These are phyloP conservation scores for Clarias laeviceps DNA, from an alignment of 2,797 vertebrate species.

Conservation along the genomic window DNA sequence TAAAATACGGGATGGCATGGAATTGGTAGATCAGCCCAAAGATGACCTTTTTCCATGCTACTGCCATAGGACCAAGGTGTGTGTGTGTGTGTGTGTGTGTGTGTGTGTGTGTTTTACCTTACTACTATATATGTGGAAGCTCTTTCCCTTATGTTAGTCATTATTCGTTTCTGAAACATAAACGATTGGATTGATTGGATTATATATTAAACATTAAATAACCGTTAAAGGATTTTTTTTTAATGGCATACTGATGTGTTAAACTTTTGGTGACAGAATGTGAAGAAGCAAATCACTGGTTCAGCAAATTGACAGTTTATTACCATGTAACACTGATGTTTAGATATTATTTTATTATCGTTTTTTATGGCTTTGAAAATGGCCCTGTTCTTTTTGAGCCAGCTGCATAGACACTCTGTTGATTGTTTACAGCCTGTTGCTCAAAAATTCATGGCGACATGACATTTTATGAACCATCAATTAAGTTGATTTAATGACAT, in stretches of 20 bases:
- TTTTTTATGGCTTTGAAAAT: slow-evolving; percentile 19
- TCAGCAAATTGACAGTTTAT: background rate
- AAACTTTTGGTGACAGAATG: too few species aligned
- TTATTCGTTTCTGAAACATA: background rate
- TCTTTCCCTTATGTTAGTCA: background rate
- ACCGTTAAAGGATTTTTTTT: background rate
- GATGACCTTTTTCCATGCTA: slow-evolving; percentile 93
- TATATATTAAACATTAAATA: background rate
- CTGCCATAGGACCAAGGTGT: slow-evolving; percentile 83
- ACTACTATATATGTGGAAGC: background rate
- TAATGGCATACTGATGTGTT: background rate
- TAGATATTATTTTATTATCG: slow-evolving; percentile 2
- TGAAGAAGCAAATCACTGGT: background rate
- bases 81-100: slow-evolving; percentile 17
- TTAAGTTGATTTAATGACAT: background rate
- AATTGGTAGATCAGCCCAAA: slow-evolving; percentile 83
- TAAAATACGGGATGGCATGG: slow-evolving; percentile 87
- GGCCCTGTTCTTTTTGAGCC: background rate
- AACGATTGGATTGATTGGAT: background rate
- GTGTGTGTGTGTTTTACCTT: background rate
- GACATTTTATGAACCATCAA: slow-evolving; percentile 7
- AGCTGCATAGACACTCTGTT: background rate
- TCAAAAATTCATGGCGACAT: background rate
- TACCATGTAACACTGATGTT: background rate
- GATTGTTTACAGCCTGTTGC: background rate